Evolutionary conservation across 23 tunicate species (phyloP), one percentile per base, ranked within the genome.

Genomic region (Clavelina lepadiformis): DNA sequence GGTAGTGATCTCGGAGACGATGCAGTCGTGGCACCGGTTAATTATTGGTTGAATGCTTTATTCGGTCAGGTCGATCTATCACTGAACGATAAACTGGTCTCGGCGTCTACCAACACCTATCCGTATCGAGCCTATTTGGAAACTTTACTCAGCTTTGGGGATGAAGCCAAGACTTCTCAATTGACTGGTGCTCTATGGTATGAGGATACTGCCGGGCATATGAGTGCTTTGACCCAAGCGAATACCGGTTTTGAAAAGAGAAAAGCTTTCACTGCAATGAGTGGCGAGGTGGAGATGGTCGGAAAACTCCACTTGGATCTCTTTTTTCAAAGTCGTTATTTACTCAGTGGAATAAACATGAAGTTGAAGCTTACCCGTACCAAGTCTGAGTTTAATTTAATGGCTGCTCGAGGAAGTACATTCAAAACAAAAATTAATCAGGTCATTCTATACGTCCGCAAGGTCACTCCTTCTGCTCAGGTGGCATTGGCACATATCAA

Each of bases 311-410:
- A 58, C 19, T 7, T 63, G 26, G 50, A 35, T 13, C 56, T 5
- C 7, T 22, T 21, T n/a, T 51, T 63, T 34, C 72, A 75, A 38
- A 24, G 64, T 2, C 47, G 73, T 1, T 64, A 75, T 65, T 19
- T 75, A 1, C 23, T 75, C 1, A 75, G 64, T 49, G 81, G 68
- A 3, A 49, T 73, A 3, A 58, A 60, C 21, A 29, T 72, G 3
- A 30, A 32, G 27, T 30, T 69, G 45, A 51, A 33, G 6, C 26
- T 69, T 8, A 69, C 26, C 8, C 19, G 46, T 52, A 21, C 63
- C 4, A 69, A 69, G 29, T 19, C 52, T 18, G 13, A 3, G 15
- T 69, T 69, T 69, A 24, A 34, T 46, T 28, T 66, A 11, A n/a
- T n/a, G n/a, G n/a, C n/a, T n/a, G n/a, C n/a, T n/a, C 18, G 25